Base-by-base conservation (phyloP, 2,113 vertebrate species). In the Pantherophis guttatus region DNA sequence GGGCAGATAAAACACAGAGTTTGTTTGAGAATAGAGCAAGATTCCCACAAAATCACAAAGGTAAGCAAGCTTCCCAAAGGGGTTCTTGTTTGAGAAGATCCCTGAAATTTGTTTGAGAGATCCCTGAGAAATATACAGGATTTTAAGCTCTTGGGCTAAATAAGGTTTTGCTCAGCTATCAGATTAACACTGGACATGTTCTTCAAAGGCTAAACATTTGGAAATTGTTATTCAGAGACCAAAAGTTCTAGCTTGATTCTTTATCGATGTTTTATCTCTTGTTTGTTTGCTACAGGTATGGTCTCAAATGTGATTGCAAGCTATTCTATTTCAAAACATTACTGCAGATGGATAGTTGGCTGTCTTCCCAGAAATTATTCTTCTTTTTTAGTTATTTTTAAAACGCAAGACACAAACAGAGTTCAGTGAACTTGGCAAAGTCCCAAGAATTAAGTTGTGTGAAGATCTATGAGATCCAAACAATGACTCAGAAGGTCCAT, bases 341-440 rank as follows among this genome's bases (percentile, higher is more conserved):
- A 23, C 89, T 92, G 62, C 53, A 29, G 55, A 89, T 81, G n/a
- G 54, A 5, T 39, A 89, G 29, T 58, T 92, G 92, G 87, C 88
- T 21, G 65, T 89, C 17, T 89, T 81, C 92, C 62, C 62, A 92
- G 62, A 92, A 89, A 89, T 85, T 92, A 23, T n/a, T 48, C 39
- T 86, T 44, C n/a, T 92, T 75, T 75, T 75, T 53, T 65, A 62
- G 75, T 81, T 81, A 39, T 81, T 81, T 81, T 81, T 81, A 87
- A 85, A 55, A 89, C 1, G 4, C 12, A 29, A 57, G 39, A n/a
- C 44, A 88, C 87, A 29, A 55, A 88, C 24, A 54, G 29, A 39
- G 23, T 59, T 48, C n/a, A 5, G 33, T 44, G 91, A 86, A 29
- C 57, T 92, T 92, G 87, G 17, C 57, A 89, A 57, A 57, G 24